Evolutionary conservation across 1,140 invertebrate genomes (phyloP).

Genomic region (Hesperophylax magnus): DNA sequence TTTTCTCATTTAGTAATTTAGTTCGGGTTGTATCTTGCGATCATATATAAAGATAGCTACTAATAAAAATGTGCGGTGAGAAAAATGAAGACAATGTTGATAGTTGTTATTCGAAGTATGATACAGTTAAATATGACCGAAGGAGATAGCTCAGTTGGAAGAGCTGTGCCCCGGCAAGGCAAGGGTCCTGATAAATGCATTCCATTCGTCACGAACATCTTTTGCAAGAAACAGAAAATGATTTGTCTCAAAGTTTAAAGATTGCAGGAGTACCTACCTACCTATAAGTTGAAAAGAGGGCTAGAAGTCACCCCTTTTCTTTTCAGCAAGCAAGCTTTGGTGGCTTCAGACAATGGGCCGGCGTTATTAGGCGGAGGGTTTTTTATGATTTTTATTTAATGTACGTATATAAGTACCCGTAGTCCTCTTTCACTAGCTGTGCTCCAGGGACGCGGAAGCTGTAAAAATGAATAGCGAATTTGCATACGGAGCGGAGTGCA

Average conservation of each 20-base stretch:
- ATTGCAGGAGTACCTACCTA: not conserved
- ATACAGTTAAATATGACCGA: too few species aligned
- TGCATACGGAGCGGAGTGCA: constrained; percentile 28
- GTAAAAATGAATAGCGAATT: constrained; percentile 50
- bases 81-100: too few species aligned
- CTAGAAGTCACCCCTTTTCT: constrained; percentile 50
- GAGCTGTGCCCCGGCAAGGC: too few species aligned
- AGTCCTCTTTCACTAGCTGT: constrained; percentile 22
- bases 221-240: too few species aligned
- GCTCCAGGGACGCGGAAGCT: constrained; percentile 26
- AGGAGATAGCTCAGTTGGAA: too few species aligned
- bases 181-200: too few species aligned
- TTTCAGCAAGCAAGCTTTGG: constrained; percentile 53
- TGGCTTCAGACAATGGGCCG: constrained; percentile 56
- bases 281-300: constrained; percentile 20
- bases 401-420: constrained; percentile 43
- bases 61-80: too few species aligned
- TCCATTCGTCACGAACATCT: too few species aligned
- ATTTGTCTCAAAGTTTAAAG: constrained; percentile 9
- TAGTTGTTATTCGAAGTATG: too few species aligned
- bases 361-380: constrained; percentile 38
- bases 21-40: too few species aligned
- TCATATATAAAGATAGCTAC: too few species aligned
- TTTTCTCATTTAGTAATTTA: too few species aligned
- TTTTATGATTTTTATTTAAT: constrained; percentile 58